A percentile compares a stretch with the other conserved stretches of the same genome.
Conservation (phyloP, 1,140 invertebrate genomes). For the Trichogramma pretiosum region DNA sequence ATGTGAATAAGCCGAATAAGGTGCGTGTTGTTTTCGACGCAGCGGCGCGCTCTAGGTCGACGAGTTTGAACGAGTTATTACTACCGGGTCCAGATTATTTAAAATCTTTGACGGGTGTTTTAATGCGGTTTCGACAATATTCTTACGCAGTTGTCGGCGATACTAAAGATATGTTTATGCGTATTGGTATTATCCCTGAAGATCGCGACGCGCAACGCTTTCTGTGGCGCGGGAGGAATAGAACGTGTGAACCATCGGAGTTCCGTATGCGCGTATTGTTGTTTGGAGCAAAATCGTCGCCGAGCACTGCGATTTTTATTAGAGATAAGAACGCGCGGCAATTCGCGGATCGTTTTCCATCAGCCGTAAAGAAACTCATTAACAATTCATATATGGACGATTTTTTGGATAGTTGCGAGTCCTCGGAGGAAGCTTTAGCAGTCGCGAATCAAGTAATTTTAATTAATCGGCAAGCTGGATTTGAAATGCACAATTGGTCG, state of each 20-base stretch:
- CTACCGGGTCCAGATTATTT: neutral
- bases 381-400: too few species aligned
- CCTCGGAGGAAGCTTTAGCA: too few species aligned
- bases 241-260: neutral
- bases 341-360: neutral
- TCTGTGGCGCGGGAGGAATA: neutral
- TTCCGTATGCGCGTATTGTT: neutral
- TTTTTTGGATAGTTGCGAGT: too few species aligned
- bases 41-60: neutral
- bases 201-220: conserved; percentile 1
- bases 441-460: too few species aligned
- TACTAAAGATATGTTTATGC: conserved; percentile 1
- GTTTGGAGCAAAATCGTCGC: conserved; percentile 2
- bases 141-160: neutral
- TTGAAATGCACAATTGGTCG: too few species aligned
- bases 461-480: too few species aligned
- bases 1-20: neutral
- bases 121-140: conserved; percentile 1
- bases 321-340: conserved; percentile 1
- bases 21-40: conserved; percentile 1
- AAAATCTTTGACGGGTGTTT: neutral
- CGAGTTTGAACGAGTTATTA: neutral
- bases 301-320: neutral
- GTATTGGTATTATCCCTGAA: neutral
- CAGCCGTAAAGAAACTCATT: neutral